Conservation (phyloP, 2,888 invertebrate genomes). For the Amphipyra tragopoginis region DNA sequence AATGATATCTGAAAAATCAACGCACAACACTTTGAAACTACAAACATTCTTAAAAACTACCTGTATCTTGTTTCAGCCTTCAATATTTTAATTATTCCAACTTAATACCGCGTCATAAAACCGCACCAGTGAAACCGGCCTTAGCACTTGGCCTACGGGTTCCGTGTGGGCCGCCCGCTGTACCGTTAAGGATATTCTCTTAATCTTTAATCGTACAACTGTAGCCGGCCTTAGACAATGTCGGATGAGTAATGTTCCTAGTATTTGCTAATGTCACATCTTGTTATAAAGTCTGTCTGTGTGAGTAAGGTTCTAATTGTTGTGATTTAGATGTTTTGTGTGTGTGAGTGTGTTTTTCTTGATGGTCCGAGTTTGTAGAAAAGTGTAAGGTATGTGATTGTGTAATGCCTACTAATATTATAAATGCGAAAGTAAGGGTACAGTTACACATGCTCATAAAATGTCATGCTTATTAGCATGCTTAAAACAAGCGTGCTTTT, state of each 20-base stretch:
- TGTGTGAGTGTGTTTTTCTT: constrained; percentile 11
- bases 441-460: no score
- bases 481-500: no score
- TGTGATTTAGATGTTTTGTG: constrained; percentile 32
- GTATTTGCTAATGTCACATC: constrained; percentile 81
- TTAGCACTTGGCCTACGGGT: constrained; percentile 49
- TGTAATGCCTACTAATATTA: no score
- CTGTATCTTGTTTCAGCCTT: neutral
- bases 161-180: constrained; percentile 76
- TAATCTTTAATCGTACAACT: constrained; percentile 85
- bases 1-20: no score
- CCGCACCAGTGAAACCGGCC: constrained; percentile 32
- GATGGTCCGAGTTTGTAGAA: neutral
- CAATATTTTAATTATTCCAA: neutral
- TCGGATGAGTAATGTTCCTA: constrained; percentile 79
- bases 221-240: constrained; percentile 79
- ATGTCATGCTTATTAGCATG: no score
- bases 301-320: constrained; percentile 42
- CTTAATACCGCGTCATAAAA: constrained; percentile 3
- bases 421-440: no score
- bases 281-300: constrained; percentile 65
- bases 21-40: no score
- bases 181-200: constrained; percentile 84
- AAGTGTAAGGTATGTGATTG: neutral
- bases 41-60: no score